These are phyloP conservation scores for Dryococelus australis DNA, from an alignment of 2,888 invertebrate genomes.

Conservation along the genomic window DNA sequence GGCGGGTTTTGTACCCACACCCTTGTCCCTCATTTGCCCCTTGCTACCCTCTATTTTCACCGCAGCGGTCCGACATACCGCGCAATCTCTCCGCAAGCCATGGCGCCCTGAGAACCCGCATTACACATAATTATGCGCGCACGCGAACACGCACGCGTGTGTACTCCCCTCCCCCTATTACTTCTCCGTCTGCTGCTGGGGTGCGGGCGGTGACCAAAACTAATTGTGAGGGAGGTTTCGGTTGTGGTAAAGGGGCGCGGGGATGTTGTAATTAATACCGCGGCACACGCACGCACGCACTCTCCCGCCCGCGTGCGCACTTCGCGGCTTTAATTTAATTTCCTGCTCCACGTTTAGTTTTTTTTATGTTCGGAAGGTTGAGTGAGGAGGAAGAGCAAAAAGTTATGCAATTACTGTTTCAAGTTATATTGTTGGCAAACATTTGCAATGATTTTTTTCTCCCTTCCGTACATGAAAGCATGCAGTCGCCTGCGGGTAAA, in stretches of 20 bases:
- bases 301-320: not conserved
- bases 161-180: not conserved
- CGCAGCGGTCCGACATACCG: not conserved
- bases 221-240: not conserved
- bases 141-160: constrained; percentile 5
- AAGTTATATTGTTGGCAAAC: constrained; percentile 7
- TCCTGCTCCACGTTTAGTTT: not conserved
- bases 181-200: not conserved
- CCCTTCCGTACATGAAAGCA: not conserved
- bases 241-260: not conserved
- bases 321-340: not conserved
- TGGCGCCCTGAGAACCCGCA: constrained; percentile 2
- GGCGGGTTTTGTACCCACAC: not conserved
- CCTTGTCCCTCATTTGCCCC: not conserved
- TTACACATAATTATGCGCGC: constrained; percentile 29
- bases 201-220: constrained; percentile 17
- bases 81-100: not conserved
- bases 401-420: constrained; percentile 6
- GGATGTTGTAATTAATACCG: constrained; percentile 22
- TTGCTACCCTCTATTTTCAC: not conserved
- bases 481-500: too few species aligned
- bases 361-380: not conserved
- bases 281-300: not conserved
- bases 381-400: not conserved
- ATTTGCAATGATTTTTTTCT: not conserved